Base-by-base conservation (phyloP, 2,888 invertebrate genomes). In the Parnassius apollo region DNA sequence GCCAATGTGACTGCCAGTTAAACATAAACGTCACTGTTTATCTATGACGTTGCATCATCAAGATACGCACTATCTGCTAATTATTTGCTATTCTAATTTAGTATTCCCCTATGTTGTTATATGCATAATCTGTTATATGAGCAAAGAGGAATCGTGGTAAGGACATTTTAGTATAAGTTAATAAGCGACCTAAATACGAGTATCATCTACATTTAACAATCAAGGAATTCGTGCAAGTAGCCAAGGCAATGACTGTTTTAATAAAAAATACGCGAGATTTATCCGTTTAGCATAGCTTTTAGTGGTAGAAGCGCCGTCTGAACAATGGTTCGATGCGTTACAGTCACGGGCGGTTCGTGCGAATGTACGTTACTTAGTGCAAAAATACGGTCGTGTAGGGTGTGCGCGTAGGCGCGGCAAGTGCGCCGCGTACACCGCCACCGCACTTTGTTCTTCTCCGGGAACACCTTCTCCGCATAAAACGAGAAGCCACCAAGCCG, bases 391-490 rank as follows among this genome's bases (percentile, higher is more conserved):
- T 92, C 92, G 74, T 91, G 90, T 68, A 92, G 74, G 52, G 92
- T 92, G 70, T 92, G 92, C 61, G 92, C 92, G 70, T 92, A 92
- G 51, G 92, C 92, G 2, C 92, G 88, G 65, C 92, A 92, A 12
- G 91, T 92, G 57, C 92, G 86, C 67, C 92, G 80, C 67, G 92
- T 92, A 73, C 92, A 92, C 45, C 92, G 84, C 92, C 92, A 92
- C 59, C 92, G 86, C 77, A 92, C 92, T 77, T 92, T 92, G 69
- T 78, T 91, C 80, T 92, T 92, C 79, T 91, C 89, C 2, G 91
- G 92, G 67, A 92, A 91, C 66, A 89, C 91, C 76, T 92, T 92
- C 81, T 92, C 92, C 59, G 92, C 92, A 69, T 92, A 92, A 81
- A 92, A 92, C 49, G 92, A 88, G 73, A 91, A 92, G 61, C 92